Percentiles rank a stretch among this genome's conserved stretches.
Evolutionary conservation across 2,888 invertebrate species (phyloP).

Genomic region (Dicycla oo): DNA sequence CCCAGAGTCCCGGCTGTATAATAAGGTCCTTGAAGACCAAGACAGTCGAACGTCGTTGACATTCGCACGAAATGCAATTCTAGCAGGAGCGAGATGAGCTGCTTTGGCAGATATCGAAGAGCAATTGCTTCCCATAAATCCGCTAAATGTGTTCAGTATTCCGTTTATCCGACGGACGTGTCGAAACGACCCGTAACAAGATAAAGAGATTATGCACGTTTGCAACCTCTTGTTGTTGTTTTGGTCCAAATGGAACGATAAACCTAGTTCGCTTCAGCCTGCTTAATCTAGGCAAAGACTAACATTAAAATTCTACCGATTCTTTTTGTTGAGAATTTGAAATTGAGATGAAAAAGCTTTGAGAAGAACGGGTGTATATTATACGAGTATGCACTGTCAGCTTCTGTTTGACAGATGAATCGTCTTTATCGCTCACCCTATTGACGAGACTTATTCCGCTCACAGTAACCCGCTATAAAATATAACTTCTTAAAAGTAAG

Average conservation of each 20-base stretch:
- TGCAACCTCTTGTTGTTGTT: slow-evolving; percentile 2
- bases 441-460: slow-evolving; percentile 8
- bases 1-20: slow-evolving; percentile 31
- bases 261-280: neutral
- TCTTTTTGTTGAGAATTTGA: neutral
- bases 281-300: neutral
- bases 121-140: slow-evolving; percentile 46
- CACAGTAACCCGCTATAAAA: slow-evolving; percentile 20
- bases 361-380: neutral
- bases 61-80: slow-evolving; percentile 55
- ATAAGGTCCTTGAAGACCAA: slow-evolving; percentile 53
- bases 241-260: neutral
- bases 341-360: neutral
- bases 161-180: neutral
- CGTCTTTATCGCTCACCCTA: neutral
- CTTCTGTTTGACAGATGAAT: slow-evolving; percentile 1
- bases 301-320: neutral
- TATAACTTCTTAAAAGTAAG: slow-evolving; percentile 35
- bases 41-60: slow-evolving; percentile 62
- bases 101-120: slow-evolving; percentile 54
- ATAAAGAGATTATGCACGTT: slow-evolving; percentile 31
- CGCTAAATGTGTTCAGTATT: slow-evolving; percentile 3
- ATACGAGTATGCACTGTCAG: neutral
- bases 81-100: slow-evolving; percentile 39
- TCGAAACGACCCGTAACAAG: slow-evolving; percentile 5